Evolutionary conservation across 2,888 invertebrate species (phyloP), one percentile per base, ranked within the genome.

Genomic region (Campoletis raptor): DNA sequence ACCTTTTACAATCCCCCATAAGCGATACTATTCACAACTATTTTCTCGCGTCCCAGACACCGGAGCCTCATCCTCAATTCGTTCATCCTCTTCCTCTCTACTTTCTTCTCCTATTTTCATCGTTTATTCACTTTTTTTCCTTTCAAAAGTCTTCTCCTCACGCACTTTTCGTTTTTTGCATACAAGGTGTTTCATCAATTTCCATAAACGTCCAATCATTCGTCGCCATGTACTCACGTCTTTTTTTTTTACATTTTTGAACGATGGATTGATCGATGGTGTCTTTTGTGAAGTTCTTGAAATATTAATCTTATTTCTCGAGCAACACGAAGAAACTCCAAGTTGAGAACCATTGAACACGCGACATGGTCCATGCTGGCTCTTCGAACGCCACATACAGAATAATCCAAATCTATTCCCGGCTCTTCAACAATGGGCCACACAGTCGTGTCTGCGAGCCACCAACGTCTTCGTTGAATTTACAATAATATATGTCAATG

Each of bases 391-490:
- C 73, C 83, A 89, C 88, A 89, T 88, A 87, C 91, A 91, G 91
- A 92, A 92, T 37, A 54, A 73, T 88, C 79, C 30, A 84, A 92
- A 92, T 93, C 92, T 93, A 92, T 93, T 93, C 91, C 89, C 86
- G 90, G 90, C 85, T 89, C 72, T 89, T 90, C 89, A 91, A 93
- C 93, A 93, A 93, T 93, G 91, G 91, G 52, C 89, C 90, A 91
- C 91, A 91, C 93, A 90, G 91, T 92, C 92, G 89, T 85, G 87
- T 85, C 88, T 78, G 36, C 54, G 52, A 54, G 64, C 72, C 57
- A 10, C 73, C 30, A 73, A 61, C 69, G 42, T 64, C 48, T 67
- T 69, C 66, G 9, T 18, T 18, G 18, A 18, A 18, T 57, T 24
- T 1, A n/a, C 24, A 15, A 45, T 66, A 36, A 48, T 48, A 36